These are phyloP conservation scores for zebrafish (Danio rerio) DNA, from an alignment of 2,113 vertebrate species.

Conservation along the genomic window GRCz12tu NC_133190.1:15701001-15701500, in stretches of 20 bases:
- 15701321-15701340: background rate
- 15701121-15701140: conserved; percentile 10
- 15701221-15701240: conserved; percentile 19
- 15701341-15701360: background rate
- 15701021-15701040: background rate
- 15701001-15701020: conserved; percentile 5
- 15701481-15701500: too few relatives aligned
- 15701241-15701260: background rate
- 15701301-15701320: background rate
- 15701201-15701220: background rate
- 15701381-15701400: too few relatives aligned
- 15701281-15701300: conserved; percentile 2
- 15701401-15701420: too few relatives aligned
- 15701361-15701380: too few relatives aligned
- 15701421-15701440: too few relatives aligned
- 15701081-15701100: background rate
- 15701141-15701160: conserved; percentile 1
- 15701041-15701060: background rate
- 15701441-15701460: too few relatives aligned
- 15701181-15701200: background rate
- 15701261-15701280: background rate
- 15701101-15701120: background rate
- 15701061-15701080: conserved; percentile 3
- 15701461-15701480: too few relatives aligned
- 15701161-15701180: conserved; percentile 41